phyloP scores from a whole-genome alignment of 2,797 vertebrate genomes.

The Hypotaenidia philippensis region DNA sequence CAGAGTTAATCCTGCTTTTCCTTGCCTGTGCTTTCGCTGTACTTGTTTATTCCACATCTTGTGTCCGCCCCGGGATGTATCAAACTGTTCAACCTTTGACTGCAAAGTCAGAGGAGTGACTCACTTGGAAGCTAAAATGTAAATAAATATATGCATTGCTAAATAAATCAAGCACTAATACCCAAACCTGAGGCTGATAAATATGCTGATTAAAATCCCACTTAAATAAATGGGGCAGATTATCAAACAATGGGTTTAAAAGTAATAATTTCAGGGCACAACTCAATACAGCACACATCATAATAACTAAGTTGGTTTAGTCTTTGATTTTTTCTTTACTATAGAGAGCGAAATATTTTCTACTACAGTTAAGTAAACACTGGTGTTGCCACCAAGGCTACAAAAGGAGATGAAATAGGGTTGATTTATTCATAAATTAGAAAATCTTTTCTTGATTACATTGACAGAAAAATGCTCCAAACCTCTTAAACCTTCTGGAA shows the following conservation, averaged over 20 bases:
- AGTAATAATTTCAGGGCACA: constrained; percentile 2
- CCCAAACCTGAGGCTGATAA: background rate
- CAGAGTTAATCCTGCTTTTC: constrained; percentile 22
- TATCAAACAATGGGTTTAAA: background rate
- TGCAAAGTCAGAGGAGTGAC: constrained; percentile 39
- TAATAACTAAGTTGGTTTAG: background rate
- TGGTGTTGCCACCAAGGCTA: background rate
- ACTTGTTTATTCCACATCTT: constrained; percentile 34
- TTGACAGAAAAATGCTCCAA: background rate
- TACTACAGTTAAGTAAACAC: background rate
- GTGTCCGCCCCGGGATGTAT: background rate
- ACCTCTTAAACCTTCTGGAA: background rate
- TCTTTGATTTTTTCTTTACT: background rate
- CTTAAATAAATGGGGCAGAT: background rate
- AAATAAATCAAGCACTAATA: constrained; percentile 48
- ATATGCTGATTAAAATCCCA: constrained; percentile 9
- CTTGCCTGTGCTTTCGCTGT: constrained; percentile 1
- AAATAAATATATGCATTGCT: constrained; percentile 58
- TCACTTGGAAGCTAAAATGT: constrained; percentile 47
- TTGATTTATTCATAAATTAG: background rate
- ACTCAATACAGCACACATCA: background rate
- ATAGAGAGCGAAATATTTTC: background rate
- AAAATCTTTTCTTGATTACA: background rate
- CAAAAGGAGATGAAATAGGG: background rate
- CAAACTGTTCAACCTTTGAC: constrained; percentile 62